A percentile compares a stretch with the other conserved stretches of the same genome.
Conservation (phyloP, 2,888 invertebrate genomes). For the Darwinula stevensoni region DNA sequence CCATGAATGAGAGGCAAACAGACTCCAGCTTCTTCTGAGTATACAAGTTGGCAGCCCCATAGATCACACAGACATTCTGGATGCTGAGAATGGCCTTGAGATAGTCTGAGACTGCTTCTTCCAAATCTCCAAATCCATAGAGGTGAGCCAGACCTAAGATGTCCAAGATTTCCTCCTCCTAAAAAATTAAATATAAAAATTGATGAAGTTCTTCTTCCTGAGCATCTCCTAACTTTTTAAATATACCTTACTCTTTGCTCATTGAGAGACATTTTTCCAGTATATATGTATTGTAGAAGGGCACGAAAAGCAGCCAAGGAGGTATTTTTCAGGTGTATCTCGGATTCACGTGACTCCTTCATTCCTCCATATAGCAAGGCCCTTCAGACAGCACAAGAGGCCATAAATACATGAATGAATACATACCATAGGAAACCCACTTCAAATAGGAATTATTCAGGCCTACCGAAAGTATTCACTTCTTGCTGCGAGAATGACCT, state of each 20-base stretch:
- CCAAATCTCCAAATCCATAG: slow-evolving; percentile 75
- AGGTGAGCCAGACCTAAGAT: slow-evolving; percentile 67
- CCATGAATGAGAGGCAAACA: slow-evolving; percentile 68
- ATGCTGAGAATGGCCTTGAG: slow-evolving; percentile 55
- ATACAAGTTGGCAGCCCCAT: slow-evolving; percentile 58
- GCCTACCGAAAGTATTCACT: slow-evolving; percentile 82
- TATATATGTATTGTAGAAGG: slow-evolving; percentile 82
- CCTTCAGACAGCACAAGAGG: slow-evolving; percentile 12
- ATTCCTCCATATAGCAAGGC: slow-evolving; percentile 30
- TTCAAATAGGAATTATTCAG: no score
- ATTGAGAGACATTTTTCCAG: slow-evolving; percentile 33
- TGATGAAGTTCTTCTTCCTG: not conserved
- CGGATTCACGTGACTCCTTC: slow-evolving; percentile 32
- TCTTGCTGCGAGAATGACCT: slow-evolving; percentile 68
- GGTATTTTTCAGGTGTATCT: slow-evolving; percentile 56
- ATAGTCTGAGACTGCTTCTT: slow-evolving; percentile 72
- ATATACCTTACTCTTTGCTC: slow-evolving; percentile 23
- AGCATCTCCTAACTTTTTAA: not conserved
- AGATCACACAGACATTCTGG: slow-evolving; percentile 73
- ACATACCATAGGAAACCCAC: no score
- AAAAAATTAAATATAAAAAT: slow-evolving; percentile 12
- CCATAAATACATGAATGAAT: slow-evolving; percentile 1
- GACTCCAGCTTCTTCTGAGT: slow-evolving; percentile 26
- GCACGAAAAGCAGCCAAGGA: slow-evolving; percentile 56
- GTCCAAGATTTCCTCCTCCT: slow-evolving; percentile 22